A percentile compares a stretch with the other conserved stretches of the same genome.
These are phyloP conservation scores for Guaruba guarouba DNA, from an alignment of 2,113 vertebrate genomes.

Conservation along the genomic window DNA sequence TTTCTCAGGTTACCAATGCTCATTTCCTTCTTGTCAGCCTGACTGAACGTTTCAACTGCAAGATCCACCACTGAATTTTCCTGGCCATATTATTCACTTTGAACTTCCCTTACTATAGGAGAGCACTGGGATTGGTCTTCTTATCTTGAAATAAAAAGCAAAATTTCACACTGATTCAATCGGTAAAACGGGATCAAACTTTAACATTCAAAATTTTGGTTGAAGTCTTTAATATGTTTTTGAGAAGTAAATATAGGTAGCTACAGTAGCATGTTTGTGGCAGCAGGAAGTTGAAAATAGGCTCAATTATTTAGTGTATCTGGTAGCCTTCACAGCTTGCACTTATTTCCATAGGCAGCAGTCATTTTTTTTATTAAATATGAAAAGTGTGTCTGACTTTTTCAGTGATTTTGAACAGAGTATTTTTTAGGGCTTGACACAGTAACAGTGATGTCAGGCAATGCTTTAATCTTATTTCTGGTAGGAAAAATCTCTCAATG, in stretches of 20 bases:
- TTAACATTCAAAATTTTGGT: not conserved
- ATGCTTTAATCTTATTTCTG: not conserved
- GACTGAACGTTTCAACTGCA: not conserved
- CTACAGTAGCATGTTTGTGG: not conserved
- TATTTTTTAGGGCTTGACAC: not conserved
- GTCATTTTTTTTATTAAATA: not conserved
- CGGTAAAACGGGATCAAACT: not conserved
- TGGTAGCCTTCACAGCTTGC: not conserved
- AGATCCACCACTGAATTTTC: not conserved
- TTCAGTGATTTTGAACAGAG: not conserved
- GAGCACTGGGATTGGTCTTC: not conserved
- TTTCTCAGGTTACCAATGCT: not conserved
- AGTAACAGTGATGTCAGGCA: not conserved
- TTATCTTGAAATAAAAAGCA: not conserved
- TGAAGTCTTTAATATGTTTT: not conserved
- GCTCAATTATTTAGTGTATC: not conserved
- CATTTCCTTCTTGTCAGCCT: not conserved
- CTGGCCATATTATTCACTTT: not conserved
- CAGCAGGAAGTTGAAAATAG: not conserved
- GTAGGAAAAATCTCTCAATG: not conserved
- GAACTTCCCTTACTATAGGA: not conserved
- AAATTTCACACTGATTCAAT: not conserved
- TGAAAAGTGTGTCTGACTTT: not conserved
- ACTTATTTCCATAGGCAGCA: not conserved
- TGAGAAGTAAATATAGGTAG: not conserved